phyloP scores from a whole-genome alignment of 2,888 invertebrate species.

The Lacanobia oleracea region DNA sequence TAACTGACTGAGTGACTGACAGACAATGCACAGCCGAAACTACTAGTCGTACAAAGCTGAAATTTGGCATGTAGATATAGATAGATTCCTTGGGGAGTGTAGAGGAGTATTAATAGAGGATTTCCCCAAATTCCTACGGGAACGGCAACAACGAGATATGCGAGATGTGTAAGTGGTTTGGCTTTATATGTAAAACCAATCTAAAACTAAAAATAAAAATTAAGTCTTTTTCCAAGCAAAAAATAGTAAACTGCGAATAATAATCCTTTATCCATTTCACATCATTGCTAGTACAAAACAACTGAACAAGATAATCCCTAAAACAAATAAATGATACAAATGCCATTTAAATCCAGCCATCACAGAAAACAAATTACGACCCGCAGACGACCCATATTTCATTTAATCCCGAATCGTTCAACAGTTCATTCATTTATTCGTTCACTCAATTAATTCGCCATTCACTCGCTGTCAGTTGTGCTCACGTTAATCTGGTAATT shows the following conservation, averaged over 20 bases:
- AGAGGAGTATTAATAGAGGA: too few relatives aligned
- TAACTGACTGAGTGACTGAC: too few relatives aligned
- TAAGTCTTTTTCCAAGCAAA: not conserved
- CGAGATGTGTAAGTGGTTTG: too few relatives aligned
- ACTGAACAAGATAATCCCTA: conserved; percentile 19
- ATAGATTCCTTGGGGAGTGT: too few relatives aligned
- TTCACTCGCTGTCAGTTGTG: conserved; percentile 51
- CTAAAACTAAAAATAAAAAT: not conserved
- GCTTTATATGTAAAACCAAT: too few relatives aligned
- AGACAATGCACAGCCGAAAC: too few relatives aligned
- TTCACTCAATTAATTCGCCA: conserved; percentile 60
- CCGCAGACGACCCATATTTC: conserved; percentile 46
- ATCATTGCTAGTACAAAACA: conserved; percentile 18
- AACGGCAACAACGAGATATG: too few relatives aligned
- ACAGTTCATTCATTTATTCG: conserved; percentile 51
- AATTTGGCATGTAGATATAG: too few relatives aligned
- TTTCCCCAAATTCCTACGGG: too few relatives aligned
- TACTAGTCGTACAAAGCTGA: too few relatives aligned
- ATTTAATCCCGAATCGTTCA: conserved; percentile 52
- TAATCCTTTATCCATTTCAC: conserved; percentile 14
- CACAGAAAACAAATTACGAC: conserved; percentile 51
- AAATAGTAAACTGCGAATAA: conserved; percentile 5
- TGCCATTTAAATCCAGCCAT: conserved; percentile 37
- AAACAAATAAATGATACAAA: conserved; percentile 32
- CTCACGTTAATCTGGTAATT: conserved; percentile 44